phyloP scores from a whole-genome alignment of 2,113 vertebrate genomes.

The Calidris pygmaea region DNA sequence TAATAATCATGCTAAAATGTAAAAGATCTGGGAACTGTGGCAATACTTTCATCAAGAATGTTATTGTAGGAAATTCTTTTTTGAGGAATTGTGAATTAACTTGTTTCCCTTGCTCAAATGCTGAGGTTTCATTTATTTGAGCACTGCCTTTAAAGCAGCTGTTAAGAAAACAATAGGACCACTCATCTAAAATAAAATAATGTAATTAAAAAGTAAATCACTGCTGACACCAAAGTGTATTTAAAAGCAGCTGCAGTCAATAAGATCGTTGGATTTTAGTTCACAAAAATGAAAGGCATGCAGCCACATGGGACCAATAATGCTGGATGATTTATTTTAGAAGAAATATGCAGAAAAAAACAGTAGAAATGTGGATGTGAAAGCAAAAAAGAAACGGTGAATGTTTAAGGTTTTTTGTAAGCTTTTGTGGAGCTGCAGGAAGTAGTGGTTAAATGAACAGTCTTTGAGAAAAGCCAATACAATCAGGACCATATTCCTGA shows the following conservation, averaged over 20 bases:
- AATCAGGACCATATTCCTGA: neutral
- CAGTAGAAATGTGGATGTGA: neutral
- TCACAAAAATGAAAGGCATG: conserved; percentile 35
- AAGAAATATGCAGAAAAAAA: neutral
- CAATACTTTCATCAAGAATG: neutral
- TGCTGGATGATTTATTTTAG: conserved; percentile 6
- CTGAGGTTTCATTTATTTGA: conserved; percentile 25
- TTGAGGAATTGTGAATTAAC: neutral
- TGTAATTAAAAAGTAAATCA: conserved; percentile 60
- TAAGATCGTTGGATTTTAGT: conserved; percentile 14
- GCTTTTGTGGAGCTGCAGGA: neutral
- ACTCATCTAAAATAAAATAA: conserved; percentile 42
- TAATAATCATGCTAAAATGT: neutral
- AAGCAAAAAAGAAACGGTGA: neutral
- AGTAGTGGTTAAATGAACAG: neutral
- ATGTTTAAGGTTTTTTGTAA: neutral
- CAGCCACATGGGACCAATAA: conserved; percentile 16
- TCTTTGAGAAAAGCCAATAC: neutral
- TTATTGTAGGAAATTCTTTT: neutral
- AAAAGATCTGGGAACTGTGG: neutral
- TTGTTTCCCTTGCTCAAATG: neutral
- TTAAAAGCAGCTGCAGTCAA: conserved; percentile 62
- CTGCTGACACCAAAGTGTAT: conserved; percentile 41
- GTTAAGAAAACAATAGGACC: conserved; percentile 33
- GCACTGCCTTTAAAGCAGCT: conserved; percentile 15